phyloP scores from a whole-genome alignment of 2,797 vertebrate species.

The Morelia viridis region DNA sequence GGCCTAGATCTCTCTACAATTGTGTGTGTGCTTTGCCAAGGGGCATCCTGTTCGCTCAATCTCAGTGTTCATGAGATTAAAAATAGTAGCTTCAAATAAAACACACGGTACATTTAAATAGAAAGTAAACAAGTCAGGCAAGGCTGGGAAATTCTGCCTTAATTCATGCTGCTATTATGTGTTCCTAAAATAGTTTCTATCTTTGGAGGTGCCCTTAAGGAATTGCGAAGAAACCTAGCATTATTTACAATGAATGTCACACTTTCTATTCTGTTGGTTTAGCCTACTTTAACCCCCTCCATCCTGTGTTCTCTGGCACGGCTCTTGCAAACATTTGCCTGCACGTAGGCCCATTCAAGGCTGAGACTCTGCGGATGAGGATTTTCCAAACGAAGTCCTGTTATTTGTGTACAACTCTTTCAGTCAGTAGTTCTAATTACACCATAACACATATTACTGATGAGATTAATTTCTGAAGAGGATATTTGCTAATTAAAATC shows the following conservation, averaged over 20 bases:
- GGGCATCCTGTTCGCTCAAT: constrained; percentile 10
- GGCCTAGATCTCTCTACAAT: neutral
- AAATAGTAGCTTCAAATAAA: constrained; percentile 41
- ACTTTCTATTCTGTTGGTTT: constrained; percentile 37
- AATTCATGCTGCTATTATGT: constrained; percentile 34
- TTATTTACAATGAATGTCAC: constrained; percentile 36
- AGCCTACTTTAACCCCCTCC: constrained; percentile 33
- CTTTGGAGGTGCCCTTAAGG: constrained; percentile 31
- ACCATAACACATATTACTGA: constrained; percentile 18
- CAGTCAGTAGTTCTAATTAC: constrained; percentile 25
- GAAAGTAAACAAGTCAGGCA: constrained; percentile 24
- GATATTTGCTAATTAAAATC: constrained; percentile 36
- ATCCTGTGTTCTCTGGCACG: constrained; percentile 36
- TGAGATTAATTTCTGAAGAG: constrained; percentile 26
- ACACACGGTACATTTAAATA: constrained; percentile 24
- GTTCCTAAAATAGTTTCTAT: constrained; percentile 46
- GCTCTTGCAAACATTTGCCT: constrained; percentile 28
- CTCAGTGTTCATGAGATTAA: constrained; percentile 38
- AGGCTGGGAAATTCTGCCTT: constrained; percentile 45
- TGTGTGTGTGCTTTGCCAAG: constrained; percentile 2
- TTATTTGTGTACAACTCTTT: constrained; percentile 15
- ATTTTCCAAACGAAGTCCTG: constrained; percentile 32
- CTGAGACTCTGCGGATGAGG: neutral
- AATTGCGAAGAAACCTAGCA: constrained; percentile 28
- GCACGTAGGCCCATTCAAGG: constrained; percentile 31